These are phyloP conservation scores for Perdita meconis DNA, from an alignment of 2,888 invertebrate species.

Conservation along the genomic window DNA sequence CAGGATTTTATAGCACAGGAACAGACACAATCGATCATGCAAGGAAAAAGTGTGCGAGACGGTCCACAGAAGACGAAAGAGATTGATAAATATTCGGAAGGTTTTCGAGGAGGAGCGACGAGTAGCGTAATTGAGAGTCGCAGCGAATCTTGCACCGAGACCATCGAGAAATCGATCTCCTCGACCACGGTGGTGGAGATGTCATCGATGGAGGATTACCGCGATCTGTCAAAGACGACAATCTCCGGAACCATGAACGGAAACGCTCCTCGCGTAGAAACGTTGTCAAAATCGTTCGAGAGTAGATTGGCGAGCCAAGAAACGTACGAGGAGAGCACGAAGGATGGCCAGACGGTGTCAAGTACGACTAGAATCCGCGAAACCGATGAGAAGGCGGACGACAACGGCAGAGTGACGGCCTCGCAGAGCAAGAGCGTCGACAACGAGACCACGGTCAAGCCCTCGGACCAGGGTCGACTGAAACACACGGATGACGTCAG, in stretches of 20 bases:
- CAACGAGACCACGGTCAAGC: slow-evolving; percentile 68
- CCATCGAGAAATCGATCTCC: slow-evolving; percentile 50
- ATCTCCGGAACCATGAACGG: slow-evolving; percentile 25
- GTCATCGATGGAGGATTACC: slow-evolving; percentile 56
- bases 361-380: slow-evolving; percentile 72
- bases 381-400: slow-evolving; percentile 70
- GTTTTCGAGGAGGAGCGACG: slow-evolving; percentile 7
- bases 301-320: slow-evolving; percentile 69
- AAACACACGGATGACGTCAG: slow-evolving; percentile 55
- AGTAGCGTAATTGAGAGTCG: slow-evolving; percentile 44
- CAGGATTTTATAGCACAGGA: slow-evolving; percentile 75
- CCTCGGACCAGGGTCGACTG: slow-evolving; percentile 49
- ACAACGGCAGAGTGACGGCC: slow-evolving; percentile 74
- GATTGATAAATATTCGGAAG: slow-evolving; percentile 7
- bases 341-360: slow-evolving; percentile 72
- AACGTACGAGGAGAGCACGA: slow-evolving; percentile 68
- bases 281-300: slow-evolving; percentile 68
- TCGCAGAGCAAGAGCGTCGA: slow-evolving; percentile 72
- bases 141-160: slow-evolving; percentile 60
- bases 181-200: slow-evolving; percentile 61
- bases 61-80: slow-evolving; percentile 1
- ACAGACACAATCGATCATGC: slow-evolving; percentile 64
- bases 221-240: slow-evolving; percentile 21
- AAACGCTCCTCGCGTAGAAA: slow-evolving; percentile 30
- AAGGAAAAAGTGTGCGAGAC: slow-evolving; percentile 30